Evolutionary conservation across 2,888 invertebrate genomes (phyloP).

Genomic region (Acronicta alni): DNA sequence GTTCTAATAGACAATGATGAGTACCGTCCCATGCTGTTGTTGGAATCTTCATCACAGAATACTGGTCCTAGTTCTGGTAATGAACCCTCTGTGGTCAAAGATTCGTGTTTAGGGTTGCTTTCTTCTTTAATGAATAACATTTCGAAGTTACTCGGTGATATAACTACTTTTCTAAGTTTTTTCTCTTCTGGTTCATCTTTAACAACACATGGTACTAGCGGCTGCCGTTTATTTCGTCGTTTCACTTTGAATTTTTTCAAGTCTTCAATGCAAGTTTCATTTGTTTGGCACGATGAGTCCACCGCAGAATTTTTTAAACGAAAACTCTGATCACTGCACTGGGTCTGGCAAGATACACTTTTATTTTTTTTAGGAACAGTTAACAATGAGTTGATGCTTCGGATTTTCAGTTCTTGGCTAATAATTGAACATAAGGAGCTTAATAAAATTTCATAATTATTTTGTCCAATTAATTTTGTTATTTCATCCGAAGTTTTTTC

Average conservation of each 20-base stretch:
- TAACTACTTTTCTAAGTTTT: slow-evolving; percentile 58
- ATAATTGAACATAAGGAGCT: slow-evolving; percentile 74
- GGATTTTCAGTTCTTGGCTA: slow-evolving; percentile 72
- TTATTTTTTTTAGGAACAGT: slow-evolving; percentile 50
- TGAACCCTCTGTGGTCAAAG: neutral
- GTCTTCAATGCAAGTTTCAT: slow-evolving; percentile 54
- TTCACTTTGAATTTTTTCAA: slow-evolving; percentile 39
- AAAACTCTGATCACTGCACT: neutral
- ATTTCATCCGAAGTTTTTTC: slow-evolving; percentile 74
- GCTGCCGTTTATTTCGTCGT: slow-evolving; percentile 55
- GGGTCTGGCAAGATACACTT: slow-evolving; percentile 39
- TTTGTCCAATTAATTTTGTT: slow-evolving; percentile 74
- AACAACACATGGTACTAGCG: slow-evolving; percentile 70
- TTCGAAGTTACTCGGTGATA: slow-evolving; percentile 59
- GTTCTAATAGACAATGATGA: slow-evolving; percentile 59
- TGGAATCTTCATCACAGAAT: slow-evolving; percentile 71
- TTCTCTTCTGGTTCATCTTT: slow-evolving; percentile 51
- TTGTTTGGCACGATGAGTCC: slow-evolving; percentile 62
- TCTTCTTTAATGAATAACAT: slow-evolving; percentile 18
- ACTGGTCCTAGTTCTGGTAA: slow-evolving; percentile 47
- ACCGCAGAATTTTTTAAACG: neutral
- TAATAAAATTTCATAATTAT: slow-evolving; percentile 74
- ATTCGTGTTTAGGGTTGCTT: neutral
- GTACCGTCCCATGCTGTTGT: slow-evolving; percentile 62
- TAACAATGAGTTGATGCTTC: slow-evolving; percentile 72